Evolutionary conservation across 2,888 invertebrate species (phyloP).

Genomic region (Lasioglossum villosulum): DNA sequence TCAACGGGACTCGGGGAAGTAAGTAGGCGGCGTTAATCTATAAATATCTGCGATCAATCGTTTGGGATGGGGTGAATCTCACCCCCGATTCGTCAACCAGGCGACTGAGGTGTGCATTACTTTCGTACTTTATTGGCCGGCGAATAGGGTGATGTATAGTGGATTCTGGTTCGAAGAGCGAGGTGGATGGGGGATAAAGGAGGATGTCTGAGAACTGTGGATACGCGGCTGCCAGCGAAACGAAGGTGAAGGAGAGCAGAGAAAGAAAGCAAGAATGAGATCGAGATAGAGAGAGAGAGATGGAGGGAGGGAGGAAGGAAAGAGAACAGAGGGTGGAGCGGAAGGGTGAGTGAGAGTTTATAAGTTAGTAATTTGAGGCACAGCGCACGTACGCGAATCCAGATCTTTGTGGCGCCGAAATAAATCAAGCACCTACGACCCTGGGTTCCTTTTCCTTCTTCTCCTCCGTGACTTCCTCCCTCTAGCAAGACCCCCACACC

Average conservation of each 20-base stretch:
- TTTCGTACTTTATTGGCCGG: slow-evolving; percentile 62
- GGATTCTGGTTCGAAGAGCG: slow-evolving; percentile 44
- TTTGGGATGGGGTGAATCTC: slow-evolving; percentile 37
- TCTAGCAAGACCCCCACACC: slow-evolving; percentile 9
- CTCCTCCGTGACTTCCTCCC: slow-evolving; percentile 47
- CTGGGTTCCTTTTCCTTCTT: slow-evolving; percentile 62
- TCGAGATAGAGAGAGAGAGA: slow-evolving; percentile 34
- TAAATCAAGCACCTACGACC: slow-evolving; percentile 83
- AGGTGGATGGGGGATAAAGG: slow-evolving; percentile 12
- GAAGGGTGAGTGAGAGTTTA: slow-evolving; percentile 77
- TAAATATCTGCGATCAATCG: slow-evolving; percentile 64
- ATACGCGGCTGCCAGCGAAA: slow-evolving; percentile 26
- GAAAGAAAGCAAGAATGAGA: slow-evolving; percentile 11
- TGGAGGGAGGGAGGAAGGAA: neutral
- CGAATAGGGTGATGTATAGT: slow-evolving; percentile 66
- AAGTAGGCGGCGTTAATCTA: slow-evolving; percentile 67
- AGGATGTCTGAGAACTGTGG: slow-evolving; percentile 4
- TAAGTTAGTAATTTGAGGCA: slow-evolving; percentile 84
- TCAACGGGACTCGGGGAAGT: slow-evolving; percentile 3
- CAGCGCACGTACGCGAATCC: slow-evolving; percentile 83
- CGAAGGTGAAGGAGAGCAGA: slow-evolving; percentile 28
- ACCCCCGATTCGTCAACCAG: slow-evolving; percentile 63
- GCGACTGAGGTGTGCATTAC: slow-evolving; percentile 68
- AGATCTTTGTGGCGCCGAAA: slow-evolving; percentile 84
- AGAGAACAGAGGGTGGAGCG: slow-evolving; percentile 14